phyloP scores from a whole-genome alignment of 2,797 vertebrate species.

The Coluber constrictor region DNA sequence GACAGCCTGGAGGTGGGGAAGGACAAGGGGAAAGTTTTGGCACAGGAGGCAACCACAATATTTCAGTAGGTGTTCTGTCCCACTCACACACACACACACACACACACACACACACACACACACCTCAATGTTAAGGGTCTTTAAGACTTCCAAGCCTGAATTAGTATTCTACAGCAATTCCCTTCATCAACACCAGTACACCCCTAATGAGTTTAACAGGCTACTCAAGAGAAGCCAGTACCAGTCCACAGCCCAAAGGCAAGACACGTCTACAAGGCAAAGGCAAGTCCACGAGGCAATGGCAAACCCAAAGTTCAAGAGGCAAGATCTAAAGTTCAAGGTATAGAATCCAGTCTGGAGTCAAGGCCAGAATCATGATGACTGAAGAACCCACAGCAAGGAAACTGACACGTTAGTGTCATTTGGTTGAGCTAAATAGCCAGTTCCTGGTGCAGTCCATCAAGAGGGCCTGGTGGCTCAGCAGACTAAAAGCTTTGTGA shows the following conservation, averaged over 20 bases:
- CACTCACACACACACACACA: not conserved
- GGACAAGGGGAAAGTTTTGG: not conserved
- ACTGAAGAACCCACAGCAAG: not conserved
- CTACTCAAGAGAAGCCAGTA: not conserved
- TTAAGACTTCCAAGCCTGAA: not conserved
- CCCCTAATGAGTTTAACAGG: not conserved
- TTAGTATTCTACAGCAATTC: not conserved
- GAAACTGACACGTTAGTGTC: not conserved
- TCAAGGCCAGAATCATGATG: not conserved
- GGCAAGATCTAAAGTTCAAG: not conserved
- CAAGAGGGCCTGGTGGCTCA: not conserved
- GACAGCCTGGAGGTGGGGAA: not conserved
- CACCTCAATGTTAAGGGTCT: not conserved
- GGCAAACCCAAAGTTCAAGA: not conserved
- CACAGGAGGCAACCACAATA: not conserved
- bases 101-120: not conserved
- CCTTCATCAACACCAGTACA: not conserved
- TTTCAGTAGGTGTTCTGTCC: not conserved
- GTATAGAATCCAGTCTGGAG: not conserved
- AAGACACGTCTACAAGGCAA: not conserved
- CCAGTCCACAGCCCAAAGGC: not conserved
- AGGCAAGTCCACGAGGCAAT: not conserved
- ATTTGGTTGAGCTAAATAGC: not conserved
- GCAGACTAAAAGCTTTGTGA: no score
- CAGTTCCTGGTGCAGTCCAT: not conserved